phyloP scores from a whole-genome alignment of 2,113 vertebrate genomes.

The Gadus chalcogrammus region DNA sequence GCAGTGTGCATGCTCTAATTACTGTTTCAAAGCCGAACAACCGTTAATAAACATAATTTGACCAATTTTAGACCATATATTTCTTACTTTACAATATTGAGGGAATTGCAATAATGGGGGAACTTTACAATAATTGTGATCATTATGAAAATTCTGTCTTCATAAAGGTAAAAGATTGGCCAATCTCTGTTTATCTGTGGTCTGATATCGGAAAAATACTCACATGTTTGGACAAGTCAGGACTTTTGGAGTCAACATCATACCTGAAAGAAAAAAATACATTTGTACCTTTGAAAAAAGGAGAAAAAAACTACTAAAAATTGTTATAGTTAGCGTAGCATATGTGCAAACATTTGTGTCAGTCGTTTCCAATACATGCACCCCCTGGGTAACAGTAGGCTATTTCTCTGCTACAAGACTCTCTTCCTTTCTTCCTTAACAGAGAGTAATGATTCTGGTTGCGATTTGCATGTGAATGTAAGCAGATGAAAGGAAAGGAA shows the following conservation, averaged over 20 bases:
- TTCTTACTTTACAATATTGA: neutral
- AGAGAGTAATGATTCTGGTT: constrained; percentile 23
- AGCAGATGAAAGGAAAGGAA: constrained; percentile 41
- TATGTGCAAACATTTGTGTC: neutral
- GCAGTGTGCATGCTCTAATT: constrained; percentile 27
- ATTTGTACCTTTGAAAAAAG: neutral
- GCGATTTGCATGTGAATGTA: constrained; percentile 57
- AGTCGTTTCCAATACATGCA: no score
- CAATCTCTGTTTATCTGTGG: constrained; percentile 34
- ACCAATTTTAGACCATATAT: constrained; percentile 1
- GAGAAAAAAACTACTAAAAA: neutral
- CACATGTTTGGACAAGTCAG: constrained; percentile 93
- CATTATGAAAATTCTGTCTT: neutral
- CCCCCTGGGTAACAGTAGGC: neutral
- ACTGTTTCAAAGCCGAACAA: constrained; percentile 5
- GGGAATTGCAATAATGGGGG: neutral
- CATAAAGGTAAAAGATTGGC: neutral
- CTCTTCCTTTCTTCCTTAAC: constrained; percentile 17
- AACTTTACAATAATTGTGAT: neutral
- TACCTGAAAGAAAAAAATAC: constrained; percentile 73
- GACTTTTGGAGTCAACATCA: constrained; percentile 94
- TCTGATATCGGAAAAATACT: constrained; percentile 58
- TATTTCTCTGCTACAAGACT: neutral
- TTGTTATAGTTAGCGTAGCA: neutral
- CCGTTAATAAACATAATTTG: constrained; percentile 28